Base-by-base conservation (phyloP, 2,797 vertebrate genomes). In the Melanogrammus aeglefinus region DNA sequence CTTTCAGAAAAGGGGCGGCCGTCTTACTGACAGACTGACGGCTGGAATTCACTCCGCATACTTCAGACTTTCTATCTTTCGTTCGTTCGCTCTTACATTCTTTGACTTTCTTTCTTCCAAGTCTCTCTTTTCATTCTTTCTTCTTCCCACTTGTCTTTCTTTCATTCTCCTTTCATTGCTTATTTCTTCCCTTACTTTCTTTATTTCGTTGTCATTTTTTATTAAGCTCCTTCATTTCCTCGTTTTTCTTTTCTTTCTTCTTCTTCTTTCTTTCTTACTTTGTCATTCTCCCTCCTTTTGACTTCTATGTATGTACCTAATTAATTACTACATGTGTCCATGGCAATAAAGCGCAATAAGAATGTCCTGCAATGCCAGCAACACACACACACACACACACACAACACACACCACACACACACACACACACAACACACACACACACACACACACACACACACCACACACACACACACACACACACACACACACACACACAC, bases 241-340 rank as follows among this genome's bases (percentile, higher is more conserved):
- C 7, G n/a, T 69, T 70, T 14, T 63, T 66, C n/a, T n/a, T n/a
- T n/a, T n/a, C n/a, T n/a, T n/a, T n/a, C n/a, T n/a, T n/a, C 74
- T 63, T 39, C 70, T 47, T 66, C 66, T 31, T 69, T 71, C 57
- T 39, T 71, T 72, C 71, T 71, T 31, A 75, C 75, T 73, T 38
- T 39, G 14, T 81, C 57, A 76, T 79, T 69, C 80, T 76, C 51
- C 39, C n/a, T n/a, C n/a, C 83, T 79, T 72, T 78, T 78, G 29
- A 74, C 76, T 51, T 86, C 77, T 73, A 84, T 86, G 81, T 81
- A 79, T 79, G 41, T 85, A 76, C 83, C 78, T 93, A 92, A 94
- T 93, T 92, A n/a, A 89, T 89, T 92, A 86, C 91, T n/a, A n/a
- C 94, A 94, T 94, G 91, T 94, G 92, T 92, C 79, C 84, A 72